Evolutionary conservation across 37 sponge, comb jelly and placozoan genomes (phyloP), one percentile per base, ranked within the genome.

Genomic region (Corticium candelabrum): DNA sequence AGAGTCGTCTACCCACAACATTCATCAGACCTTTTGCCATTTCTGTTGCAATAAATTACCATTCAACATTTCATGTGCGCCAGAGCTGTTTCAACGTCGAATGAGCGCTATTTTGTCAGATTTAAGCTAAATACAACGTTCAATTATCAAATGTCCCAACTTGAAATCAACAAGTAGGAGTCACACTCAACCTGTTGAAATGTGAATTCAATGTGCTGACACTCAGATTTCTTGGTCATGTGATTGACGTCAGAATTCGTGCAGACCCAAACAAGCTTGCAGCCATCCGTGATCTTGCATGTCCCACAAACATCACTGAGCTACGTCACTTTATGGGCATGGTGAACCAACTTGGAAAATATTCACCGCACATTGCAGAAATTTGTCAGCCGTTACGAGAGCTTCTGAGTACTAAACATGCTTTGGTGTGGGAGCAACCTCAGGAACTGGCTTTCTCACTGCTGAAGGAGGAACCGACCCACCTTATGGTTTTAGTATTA

Each of bases 191-290:
- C 69, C 37, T n/a, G 15, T 30, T 31, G 27, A 85, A 85, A 67
- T 85, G 86, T 69, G 84, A 78, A 67, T 85, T 80, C 40, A 3
- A 29, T 1, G 41, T 77, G 68, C 56, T 34, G 29, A 43, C 2
- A 15, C 21, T 82, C 2, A 82, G 38, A 34, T 75, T 82, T 35
- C 57, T 70, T 37, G 79, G 72, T 40, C 43, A 70, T 76, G 34
- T 76, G 41, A 69, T 85, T 1, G 86, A 71, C 77, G 32, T 77
- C 38, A 82, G 82, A 2, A 79, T 79, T 76, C 31, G 29, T 37
- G 68, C 85, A 76, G 82, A 85, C 39, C 82, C 86, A 69, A 40
- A 85, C 34, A 85, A 85, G 38, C 76, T 76, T n/a, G 37, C 21
- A 27, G 82, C 76, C 11, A 74, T 82, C 37, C 1, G 35, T 39